These are phyloP conservation scores for Ceraclea dissimilis DNA, from an alignment of 2,888 invertebrate species.

Conservation along the genomic window DNA sequence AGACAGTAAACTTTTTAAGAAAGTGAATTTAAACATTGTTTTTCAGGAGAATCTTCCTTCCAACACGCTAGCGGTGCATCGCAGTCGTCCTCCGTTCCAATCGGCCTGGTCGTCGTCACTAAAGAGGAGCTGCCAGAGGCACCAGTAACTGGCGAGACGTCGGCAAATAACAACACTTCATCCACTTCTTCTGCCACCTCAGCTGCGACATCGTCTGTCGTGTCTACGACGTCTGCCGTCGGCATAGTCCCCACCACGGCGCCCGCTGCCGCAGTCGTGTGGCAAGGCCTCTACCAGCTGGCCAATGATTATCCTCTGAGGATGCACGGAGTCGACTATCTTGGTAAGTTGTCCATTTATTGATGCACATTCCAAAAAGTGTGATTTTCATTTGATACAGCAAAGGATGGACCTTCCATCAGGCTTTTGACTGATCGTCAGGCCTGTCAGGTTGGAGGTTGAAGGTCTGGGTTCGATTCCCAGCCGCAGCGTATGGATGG, in stretches of 20 bases:
- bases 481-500: too few species aligned
- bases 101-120: conserved; percentile 1
- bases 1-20: too few species aligned
- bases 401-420: too few species aligned
- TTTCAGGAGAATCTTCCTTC: conserved; percentile 14
- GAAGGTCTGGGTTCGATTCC: too few species aligned
- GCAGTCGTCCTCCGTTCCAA: too few species aligned
- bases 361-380: too few species aligned
- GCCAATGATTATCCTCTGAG: conserved; percentile 25
- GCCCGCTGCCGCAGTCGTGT: conserved; percentile 2
- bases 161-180: neutral
- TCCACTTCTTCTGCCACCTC: neutral
- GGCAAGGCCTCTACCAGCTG: conserved; percentile 23
- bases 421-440: too few species aligned
- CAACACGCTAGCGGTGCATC: conserved; percentile 4
- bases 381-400: too few species aligned
- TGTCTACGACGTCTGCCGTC: neutral
- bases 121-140: conserved; percentile 8
- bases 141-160: neutral
- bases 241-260: neutral
- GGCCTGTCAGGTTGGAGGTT: too few species aligned
- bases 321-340: conserved; percentile 26
- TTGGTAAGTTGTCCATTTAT: conserved; percentile 12
- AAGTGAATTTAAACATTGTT: too few species aligned
- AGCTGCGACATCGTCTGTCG: neutral